These are phyloP conservation scores for Leptopilina syphax DNA, from an alignment of 2,888 invertebrate species.

Conservation along the genomic window DNA sequence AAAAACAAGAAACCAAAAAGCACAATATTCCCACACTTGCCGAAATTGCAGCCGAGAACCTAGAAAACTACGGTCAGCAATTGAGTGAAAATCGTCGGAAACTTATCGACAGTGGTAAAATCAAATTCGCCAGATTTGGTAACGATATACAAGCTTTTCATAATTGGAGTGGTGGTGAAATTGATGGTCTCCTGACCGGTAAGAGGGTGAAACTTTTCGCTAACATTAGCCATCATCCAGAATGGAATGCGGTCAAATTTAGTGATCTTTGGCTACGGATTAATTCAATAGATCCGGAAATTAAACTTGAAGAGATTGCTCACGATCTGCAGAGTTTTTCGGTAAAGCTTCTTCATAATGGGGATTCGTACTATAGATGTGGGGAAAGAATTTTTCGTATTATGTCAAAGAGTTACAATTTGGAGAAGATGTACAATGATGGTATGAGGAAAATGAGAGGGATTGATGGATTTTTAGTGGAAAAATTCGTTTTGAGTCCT, in stretches of 20 bases:
- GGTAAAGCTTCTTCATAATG: background rate
- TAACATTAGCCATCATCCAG: background rate
- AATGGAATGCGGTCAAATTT: background rate
- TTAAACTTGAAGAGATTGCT: background rate
- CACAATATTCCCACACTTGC: background rate
- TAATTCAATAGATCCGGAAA: background rate
- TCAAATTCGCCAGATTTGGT: background rate
- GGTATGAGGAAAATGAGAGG: background rate
- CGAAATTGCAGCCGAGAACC: no score
- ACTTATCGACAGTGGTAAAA: background rate
- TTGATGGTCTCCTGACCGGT: background rate
- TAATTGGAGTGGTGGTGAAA: background rate
- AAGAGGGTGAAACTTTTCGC: background rate
- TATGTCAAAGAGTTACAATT: background rate
- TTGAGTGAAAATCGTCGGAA: background rate
- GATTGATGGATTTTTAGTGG: background rate
- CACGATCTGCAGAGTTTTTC: slow-evolving; percentile 3
- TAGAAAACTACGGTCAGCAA: background rate
- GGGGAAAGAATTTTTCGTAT: background rate
- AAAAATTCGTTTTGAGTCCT: background rate
- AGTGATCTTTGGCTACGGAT: background rate
- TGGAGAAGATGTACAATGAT: slow-evolving; percentile 3
- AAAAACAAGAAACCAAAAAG: background rate
- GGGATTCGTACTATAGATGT: background rate
- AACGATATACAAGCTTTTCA: background rate